phyloP scores from a whole-genome alignment of 2,888 invertebrate species.

The Andrena hattorfiana region DNA sequence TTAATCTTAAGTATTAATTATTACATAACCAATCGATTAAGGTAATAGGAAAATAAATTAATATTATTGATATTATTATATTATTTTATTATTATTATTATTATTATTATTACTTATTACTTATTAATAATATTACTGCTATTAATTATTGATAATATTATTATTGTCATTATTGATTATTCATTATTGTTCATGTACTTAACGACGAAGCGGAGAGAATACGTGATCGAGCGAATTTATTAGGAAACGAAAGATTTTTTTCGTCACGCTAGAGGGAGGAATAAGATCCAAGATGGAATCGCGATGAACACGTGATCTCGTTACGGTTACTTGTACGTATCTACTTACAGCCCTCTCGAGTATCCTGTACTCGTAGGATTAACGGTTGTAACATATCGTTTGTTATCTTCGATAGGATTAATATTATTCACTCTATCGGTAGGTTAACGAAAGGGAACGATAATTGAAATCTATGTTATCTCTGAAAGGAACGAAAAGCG shows the following conservation, averaged over 20 bases:
- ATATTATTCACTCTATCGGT: slow-evolving; percentile 78
- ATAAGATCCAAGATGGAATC: slow-evolving; percentile 29
- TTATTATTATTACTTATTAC: slow-evolving; percentile 67
- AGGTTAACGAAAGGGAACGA: slow-evolving; percentile 73
- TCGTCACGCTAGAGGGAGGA: slow-evolving; percentile 32
- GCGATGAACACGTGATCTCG: slow-evolving; percentile 30
- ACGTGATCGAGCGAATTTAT: slow-evolving; percentile 52
- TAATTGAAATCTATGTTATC: slow-evolving; percentile 79
- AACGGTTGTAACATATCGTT: slow-evolving; percentile 82
- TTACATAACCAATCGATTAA: slow-evolving; percentile 68
- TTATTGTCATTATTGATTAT: slow-evolving; percentile 75
- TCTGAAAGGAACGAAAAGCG: slow-evolving; percentile 72
- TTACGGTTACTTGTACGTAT: slow-evolving; percentile 25
- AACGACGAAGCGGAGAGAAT: slow-evolving; percentile 68
- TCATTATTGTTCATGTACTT: slow-evolving; percentile 78
- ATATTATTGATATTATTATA: slow-evolving; percentile 74
- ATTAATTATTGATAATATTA: slow-evolving; percentile 77
- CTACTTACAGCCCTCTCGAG: slow-evolving; percentile 27
- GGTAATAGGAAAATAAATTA: slow-evolving; percentile 73
- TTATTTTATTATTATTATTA: slow-evolving; percentile 77
- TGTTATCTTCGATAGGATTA: slow-evolving; percentile 82
- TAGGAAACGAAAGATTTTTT: slow-evolving; percentile 44
- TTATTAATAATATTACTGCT: slow-evolving; percentile 75
- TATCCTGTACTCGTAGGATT: slow-evolving; percentile 74
- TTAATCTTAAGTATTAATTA: slow-evolving; percentile 74